Conservation (phyloP, 64 coral and sea anemone genomes). For the Stichodactyla helianthus region DNA sequence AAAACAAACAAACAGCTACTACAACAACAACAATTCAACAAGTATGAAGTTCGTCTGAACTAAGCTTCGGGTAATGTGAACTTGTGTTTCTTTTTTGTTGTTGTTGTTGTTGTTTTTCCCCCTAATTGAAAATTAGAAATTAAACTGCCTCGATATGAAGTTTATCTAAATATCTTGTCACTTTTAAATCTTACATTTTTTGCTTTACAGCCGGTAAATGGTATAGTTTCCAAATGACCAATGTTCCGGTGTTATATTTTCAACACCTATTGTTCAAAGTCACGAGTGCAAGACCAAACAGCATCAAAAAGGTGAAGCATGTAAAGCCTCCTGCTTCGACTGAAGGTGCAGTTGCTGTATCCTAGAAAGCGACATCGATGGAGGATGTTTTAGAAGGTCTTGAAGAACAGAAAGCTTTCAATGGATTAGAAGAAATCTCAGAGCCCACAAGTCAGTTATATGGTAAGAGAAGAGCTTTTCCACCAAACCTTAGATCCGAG, state of each 20-base stretch:
- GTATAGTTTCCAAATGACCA: not conserved
- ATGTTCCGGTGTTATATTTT: not conserved
- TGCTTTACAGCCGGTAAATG: not conserved
- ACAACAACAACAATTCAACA: no score
- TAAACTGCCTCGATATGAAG: not conserved
- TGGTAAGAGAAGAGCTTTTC: not conserved
- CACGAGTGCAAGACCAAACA: not conserved
- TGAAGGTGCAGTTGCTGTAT: not conserved
- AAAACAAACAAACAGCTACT: no score
- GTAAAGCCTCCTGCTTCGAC: not conserved
- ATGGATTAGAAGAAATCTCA: slow-evolving; percentile 1
- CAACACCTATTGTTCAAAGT: not conserved
- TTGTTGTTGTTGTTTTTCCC: no score
- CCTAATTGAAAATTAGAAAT: not conserved
- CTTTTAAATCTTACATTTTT: not conserved
- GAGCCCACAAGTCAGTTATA: not conserved
- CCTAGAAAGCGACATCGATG: not conserved
- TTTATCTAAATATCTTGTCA: not conserved
- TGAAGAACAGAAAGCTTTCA: not conserved
- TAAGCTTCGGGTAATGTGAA: no score
- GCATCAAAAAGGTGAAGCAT: not conserved
- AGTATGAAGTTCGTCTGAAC: no score
- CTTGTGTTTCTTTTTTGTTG: no score
- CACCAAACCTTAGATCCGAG: not conserved
- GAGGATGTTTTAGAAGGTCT: not conserved